Conservation (phyloP, 2,888 invertebrate genomes). For the Euzetes globulus region DNA sequence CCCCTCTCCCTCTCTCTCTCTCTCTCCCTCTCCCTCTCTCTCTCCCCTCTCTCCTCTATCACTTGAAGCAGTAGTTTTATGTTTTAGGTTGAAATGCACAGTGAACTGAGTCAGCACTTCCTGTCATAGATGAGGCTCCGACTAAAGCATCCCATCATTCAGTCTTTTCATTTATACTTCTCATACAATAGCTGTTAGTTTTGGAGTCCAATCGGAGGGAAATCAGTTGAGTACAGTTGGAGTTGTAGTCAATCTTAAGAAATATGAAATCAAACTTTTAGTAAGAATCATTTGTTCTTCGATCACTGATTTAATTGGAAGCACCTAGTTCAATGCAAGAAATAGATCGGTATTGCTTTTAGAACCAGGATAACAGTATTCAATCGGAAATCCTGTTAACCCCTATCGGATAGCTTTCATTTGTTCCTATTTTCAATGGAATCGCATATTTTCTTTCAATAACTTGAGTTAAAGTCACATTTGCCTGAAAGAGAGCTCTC, state of each 20-base stretch:
- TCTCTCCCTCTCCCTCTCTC: background rate
- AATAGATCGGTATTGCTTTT: too few species aligned
- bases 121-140: slow-evolving; percentile 9
- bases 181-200: background rate
- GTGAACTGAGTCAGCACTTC: slow-evolving; percentile 28
- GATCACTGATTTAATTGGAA: background rate
- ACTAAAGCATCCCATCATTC: slow-evolving; percentile 11
- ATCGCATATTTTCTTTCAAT: slow-evolving; percentile 20
- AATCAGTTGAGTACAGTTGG: background rate
- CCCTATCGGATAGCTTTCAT: slow-evolving; percentile 21
- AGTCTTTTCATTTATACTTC: background rate
- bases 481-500: background rate
- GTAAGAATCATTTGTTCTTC: background rate
- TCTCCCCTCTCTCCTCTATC: background rate
- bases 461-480: slow-evolving; percentile 19
- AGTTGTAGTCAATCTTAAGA: too few species aligned
- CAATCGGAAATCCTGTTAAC: slow-evolving; percentile 23
- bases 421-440: slow-evolving; percentile 30
- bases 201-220: background rate
- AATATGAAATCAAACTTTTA: too few species aligned
- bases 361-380: background rate
- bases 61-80: slow-evolving; percentile 9
- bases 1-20: background rate
- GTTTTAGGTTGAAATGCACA: slow-evolving; percentile 6
- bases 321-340: background rate